Conservation (phyloP, 1,140 invertebrate species). For the Musca vetustissima region DNA sequence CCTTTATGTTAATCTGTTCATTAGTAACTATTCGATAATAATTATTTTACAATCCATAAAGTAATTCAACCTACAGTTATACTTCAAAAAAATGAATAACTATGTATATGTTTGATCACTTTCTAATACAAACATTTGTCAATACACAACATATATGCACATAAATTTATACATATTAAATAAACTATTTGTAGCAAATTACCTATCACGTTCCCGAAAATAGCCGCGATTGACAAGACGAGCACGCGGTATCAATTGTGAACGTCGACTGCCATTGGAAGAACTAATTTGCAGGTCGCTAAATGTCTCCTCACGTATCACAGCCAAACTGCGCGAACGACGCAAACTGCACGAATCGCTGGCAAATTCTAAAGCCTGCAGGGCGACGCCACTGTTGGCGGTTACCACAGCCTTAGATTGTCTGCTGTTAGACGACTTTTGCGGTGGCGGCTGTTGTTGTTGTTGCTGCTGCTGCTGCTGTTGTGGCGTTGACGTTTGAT, state of each 20-base stretch:
- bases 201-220: conserved; percentile 61
- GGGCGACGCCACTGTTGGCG: not conserved
- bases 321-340: conserved; percentile 72
- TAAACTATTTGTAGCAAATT: conserved; percentile 1
- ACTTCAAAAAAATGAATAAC: no score
- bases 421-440: not conserved
- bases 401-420: no score
- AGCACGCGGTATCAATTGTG: conserved; percentile 74
- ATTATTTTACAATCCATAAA: no score
- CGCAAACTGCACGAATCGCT: conserved; percentile 66
- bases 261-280: conserved; percentile 63
- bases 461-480: conserved; percentile 30
- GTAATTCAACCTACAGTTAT: no score
- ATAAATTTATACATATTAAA: no score
- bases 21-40: no score
- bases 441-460: not conserved
- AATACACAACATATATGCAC: no score
- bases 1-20: no score
- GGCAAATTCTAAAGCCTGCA: conserved; percentile 42
- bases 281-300: conserved; percentile 64
- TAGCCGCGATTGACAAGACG: conserved; percentile 73
- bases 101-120: no score
- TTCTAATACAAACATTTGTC: no score
- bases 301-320: conserved; percentile 74
- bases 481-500: conserved; percentile 22